Percentiles rank a stretch among this genome's conserved stretches.
Evolutionary conservation across 2,797 vertebrate species (phyloP).

Genomic region (Danionella dracula): DNA sequence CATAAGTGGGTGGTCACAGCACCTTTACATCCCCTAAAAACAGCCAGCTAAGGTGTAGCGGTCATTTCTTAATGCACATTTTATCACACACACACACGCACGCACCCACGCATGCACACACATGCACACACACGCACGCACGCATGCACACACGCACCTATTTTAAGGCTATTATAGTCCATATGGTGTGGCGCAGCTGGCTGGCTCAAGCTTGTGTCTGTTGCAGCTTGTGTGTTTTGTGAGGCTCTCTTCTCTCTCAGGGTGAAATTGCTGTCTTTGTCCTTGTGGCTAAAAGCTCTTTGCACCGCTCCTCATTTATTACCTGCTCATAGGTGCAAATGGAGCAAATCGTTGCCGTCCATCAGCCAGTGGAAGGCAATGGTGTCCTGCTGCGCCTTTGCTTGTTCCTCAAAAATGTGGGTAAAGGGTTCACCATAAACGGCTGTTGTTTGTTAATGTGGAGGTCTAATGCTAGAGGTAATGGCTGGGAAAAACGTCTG

Average conservation of each 20-base stretch:
- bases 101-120: not conserved
- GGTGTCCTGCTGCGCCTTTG: slow-evolving; percentile 25
- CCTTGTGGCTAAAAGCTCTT: slow-evolving; percentile 38
- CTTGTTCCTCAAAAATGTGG: slow-evolving; percentile 1
- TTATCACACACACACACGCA: not conserved
- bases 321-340: slow-evolving; percentile 43
- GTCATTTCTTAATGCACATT: no score
- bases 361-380: slow-evolving; percentile 28
- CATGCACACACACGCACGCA: not conserved
- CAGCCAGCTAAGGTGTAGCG: not conserved
- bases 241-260: slow-evolving; percentile 13
- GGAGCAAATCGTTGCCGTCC: slow-evolving; percentile 38
- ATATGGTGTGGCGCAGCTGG: slow-evolving; percentile 19
- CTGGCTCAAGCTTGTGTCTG: slow-evolving; percentile 14
- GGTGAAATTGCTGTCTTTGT: slow-evolving; percentile 41
- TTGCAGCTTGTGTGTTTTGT: no score
- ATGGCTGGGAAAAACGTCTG: slow-evolving; percentile 32
- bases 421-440: slow-evolving; percentile 26
- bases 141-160: not conserved
- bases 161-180: slow-evolving; percentile 20
- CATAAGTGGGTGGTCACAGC: not conserved
- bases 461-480: slow-evolving; percentile 28
- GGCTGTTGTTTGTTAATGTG: slow-evolving; percentile 38
- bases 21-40: not conserved
- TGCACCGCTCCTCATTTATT: slow-evolving; percentile 35